Base-by-base conservation (phyloP, 2,888 invertebrate species). In the Psococerastis gibbosa region DNA sequence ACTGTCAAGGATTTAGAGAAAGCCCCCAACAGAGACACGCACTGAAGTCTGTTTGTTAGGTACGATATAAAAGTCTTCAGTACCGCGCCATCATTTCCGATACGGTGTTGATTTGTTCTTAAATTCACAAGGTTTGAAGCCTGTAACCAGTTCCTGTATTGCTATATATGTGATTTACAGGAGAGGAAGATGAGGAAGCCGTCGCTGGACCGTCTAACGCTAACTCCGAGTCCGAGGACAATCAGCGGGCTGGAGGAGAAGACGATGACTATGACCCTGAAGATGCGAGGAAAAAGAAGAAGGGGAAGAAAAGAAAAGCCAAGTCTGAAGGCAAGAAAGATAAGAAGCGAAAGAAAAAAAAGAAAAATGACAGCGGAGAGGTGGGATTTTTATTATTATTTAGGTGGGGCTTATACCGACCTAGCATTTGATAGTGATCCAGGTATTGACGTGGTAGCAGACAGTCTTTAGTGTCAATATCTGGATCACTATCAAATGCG, bases 341-440 rank as follows among this genome's bases (percentile, higher is more conserved):
- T 51, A 85, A 85, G 60, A 87, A 88, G 65, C 87, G 88, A 65
- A 89, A 89, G 73, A 89, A 88, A 68, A 87, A 87, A 70, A 78
- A 84, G 61, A 88, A 85, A 71, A 84, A 85, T 64, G 88, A 88
- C 52, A 88, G 87, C 62, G 83, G 78, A 55, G 85, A 85, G 59
- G 78, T 68, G 68, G 54, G 57, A 47, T 23, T 38, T 47, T 41
- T 48, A 41, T 44, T 15, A 43, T 2, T 15, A 17, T n/a, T 38
- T 11, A 27, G 42, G 35, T 41, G 34, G 22, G 5, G 8, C 41
- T 22, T 41, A n/a, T n/a, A n/a, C n/a, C n/a, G n/a, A n/a, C 47
- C 27, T 31, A 11, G 22, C n/a, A n/a, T n/a, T n/a, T n/a, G n/a
- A n/a, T n/a, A n/a, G n/a, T n/a, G n/a, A n/a, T n/a, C n/a, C n/a